Conservation (phyloP, 2,113 vertebrate species). For the Esox niger region DNA sequence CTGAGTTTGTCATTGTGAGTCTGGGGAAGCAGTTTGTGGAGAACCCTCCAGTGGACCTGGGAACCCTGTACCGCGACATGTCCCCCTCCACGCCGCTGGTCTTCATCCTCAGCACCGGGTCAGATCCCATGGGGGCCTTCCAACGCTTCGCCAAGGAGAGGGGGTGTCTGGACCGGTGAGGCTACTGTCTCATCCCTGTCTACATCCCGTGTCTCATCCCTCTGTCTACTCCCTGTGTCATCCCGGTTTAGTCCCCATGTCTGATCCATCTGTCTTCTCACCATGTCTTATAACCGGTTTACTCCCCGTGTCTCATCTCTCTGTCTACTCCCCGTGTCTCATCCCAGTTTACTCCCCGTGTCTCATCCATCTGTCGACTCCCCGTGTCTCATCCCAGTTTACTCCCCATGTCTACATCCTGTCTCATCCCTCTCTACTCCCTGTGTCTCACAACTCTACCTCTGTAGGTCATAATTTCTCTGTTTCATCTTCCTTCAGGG, state of each 20-base stretch:
- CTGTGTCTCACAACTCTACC: neutral
- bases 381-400: neutral
- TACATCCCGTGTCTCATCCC: too few relatives aligned
- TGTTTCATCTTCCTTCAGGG: slow-evolving; percentile 58
- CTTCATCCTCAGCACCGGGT: slow-evolving; percentile 82
- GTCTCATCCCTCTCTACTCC: neutral
- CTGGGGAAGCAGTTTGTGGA: slow-evolving; percentile 79
- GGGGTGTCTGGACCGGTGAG: slow-evolving; percentile 73
- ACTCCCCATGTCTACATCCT: neutral
- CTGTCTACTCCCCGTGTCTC: neutral
- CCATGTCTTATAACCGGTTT: neutral
- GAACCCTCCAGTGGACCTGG: slow-evolving; percentile 77
- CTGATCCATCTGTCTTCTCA: too few relatives aligned
- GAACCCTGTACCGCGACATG: slow-evolving; percentile 78
- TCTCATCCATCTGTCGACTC: neutral
- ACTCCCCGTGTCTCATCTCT: neutral
- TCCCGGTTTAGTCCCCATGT: neutral
- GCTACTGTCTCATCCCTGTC: neutral
- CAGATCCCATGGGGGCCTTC: slow-evolving; percentile 81
- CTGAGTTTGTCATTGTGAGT: slow-evolving; percentile 77
- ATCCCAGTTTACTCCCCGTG: neutral
- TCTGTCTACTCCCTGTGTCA: neutral
- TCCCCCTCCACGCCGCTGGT: slow-evolving; percentile 73
- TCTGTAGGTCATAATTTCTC: neutral
- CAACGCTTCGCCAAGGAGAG: slow-evolving; percentile 80